Evolutionary conservation across 2,113 vertebrate species (phyloP).

Genomic region (Erinaceus europaeus): DNA sequence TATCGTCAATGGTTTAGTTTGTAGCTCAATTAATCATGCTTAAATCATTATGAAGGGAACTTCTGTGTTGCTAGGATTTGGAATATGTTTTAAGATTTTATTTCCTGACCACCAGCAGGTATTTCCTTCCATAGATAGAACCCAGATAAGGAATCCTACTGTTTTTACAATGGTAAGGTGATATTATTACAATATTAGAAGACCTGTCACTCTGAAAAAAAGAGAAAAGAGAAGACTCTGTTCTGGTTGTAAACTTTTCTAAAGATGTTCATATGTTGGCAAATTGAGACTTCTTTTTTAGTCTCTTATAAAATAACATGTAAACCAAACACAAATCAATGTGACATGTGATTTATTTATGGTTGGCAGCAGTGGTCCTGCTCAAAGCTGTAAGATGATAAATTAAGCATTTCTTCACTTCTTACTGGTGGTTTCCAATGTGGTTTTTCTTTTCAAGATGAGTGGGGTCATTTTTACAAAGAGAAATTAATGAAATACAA

Average conservation of each 20-base stretch:
- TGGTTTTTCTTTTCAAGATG: constrained; percentile 25
- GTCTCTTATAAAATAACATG: constrained; percentile 40
- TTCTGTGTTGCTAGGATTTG: background rate
- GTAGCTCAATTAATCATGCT: constrained; percentile 20
- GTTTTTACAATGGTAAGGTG: background rate
- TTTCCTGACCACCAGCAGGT: constrained; percentile 10
- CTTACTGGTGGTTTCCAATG: constrained; percentile 14
- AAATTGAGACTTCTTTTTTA: background rate
- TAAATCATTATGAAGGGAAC: constrained; percentile 7
- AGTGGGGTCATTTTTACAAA: constrained; percentile 23
- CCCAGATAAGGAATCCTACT: background rate
- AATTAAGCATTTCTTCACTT: constrained; percentile 23
- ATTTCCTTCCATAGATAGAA: background rate
- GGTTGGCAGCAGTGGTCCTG: background rate
- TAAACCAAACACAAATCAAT: constrained; percentile 32
- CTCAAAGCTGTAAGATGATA: constrained; percentile 30
- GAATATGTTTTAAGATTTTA: background rate
- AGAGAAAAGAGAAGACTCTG: background rate
- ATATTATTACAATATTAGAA: background rate
- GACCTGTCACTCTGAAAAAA: background rate
- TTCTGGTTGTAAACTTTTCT: constrained; percentile 20
- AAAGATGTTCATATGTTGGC: background rate
- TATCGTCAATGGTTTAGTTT: background rate
- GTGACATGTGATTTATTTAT: constrained; percentile 37
- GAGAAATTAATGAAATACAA: background rate